phyloP scores from a whole-genome alignment of 2,888 invertebrate genomes.

The Eutolmus rufibarbis region DNA sequence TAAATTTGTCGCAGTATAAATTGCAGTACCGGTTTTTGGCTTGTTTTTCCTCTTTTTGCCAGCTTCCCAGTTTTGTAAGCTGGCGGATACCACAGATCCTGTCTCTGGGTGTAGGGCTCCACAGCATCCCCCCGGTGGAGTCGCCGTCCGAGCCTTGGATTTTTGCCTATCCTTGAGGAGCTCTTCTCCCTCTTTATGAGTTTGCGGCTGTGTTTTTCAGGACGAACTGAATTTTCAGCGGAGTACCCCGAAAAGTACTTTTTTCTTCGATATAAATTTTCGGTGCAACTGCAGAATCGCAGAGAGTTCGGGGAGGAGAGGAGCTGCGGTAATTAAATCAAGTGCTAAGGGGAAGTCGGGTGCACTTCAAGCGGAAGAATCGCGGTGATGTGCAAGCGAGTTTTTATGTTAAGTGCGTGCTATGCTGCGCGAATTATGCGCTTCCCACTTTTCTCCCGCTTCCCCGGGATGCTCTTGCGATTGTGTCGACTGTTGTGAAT shows the following conservation, averaged over 20 bases:
- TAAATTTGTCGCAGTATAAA: slow-evolving; percentile 41
- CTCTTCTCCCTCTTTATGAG: not conserved
- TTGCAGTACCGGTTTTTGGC: slow-evolving; percentile 35
- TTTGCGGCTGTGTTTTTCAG: not conserved
- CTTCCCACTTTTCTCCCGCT: not conserved
- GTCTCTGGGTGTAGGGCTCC: not conserved
- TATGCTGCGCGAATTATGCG: not conserved
- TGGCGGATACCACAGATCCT: not conserved
- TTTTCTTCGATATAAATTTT: not conserved
- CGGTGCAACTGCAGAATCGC: not conserved
- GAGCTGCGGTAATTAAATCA: slow-evolving; percentile 13
- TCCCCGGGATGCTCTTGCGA: not conserved
- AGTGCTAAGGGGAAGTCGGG: not conserved
- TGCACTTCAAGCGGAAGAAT: not conserved
- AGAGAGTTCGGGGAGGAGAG: not conserved
- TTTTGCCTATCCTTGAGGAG: slow-evolving; percentile 21
- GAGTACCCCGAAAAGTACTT: not conserved
- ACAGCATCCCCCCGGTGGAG: not conserved
- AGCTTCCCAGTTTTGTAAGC: not conserved
- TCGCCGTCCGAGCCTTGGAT: not conserved
- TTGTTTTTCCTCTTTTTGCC: slow-evolving; percentile 20
- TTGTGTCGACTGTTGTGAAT: not conserved
- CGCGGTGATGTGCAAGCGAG: not conserved
- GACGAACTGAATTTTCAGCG: not conserved
- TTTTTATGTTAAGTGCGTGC: slow-evolving; percentile 7